Percentiles rank a stretch among this genome's conserved stretches.
Evolutionary conservation across 2,113 vertebrate species (phyloP).

Genomic region (Muntiacus muntjak): DNA sequence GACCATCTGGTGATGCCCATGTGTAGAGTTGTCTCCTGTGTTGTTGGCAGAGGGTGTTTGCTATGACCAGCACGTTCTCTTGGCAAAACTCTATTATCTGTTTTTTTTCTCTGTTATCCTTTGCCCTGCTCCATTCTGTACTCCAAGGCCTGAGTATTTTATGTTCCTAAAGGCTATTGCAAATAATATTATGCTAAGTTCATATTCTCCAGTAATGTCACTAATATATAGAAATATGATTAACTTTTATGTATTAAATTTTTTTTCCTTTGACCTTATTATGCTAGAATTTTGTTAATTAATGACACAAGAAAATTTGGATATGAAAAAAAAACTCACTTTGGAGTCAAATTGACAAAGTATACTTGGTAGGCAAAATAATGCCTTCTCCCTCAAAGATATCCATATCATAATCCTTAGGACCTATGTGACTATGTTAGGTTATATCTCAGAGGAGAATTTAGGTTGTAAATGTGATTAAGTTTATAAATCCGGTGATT

Average conservation of each 20-base stretch:
- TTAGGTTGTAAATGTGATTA: not conserved
- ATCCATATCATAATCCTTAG: not conserved
- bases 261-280: not conserved
- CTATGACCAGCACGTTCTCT: not conserved
- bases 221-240: not conserved
- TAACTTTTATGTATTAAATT: not conserved
- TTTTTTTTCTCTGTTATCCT: not conserved
- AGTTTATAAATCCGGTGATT: not conserved
- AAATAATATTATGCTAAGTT: not conserved
- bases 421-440: not conserved
- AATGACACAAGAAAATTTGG: not conserved
- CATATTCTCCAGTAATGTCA: not conserved
- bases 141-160: not conserved
- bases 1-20: not conserved
- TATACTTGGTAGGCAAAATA: not conserved
- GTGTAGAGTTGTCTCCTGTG: not conserved
- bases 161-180: not conserved
- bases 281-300: not conserved
- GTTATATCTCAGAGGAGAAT: not conserved
- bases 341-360: not conserved
- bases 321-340: not conserved
- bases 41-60: not conserved
- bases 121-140: not conserved
- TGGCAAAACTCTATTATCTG: not conserved
- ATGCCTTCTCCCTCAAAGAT: not conserved